Evolutionary conservation across 2,797 vertebrate species (phyloP), one percentile per base, ranked within the genome.

Genomic region (Myiotriccus ornatus): DNA sequence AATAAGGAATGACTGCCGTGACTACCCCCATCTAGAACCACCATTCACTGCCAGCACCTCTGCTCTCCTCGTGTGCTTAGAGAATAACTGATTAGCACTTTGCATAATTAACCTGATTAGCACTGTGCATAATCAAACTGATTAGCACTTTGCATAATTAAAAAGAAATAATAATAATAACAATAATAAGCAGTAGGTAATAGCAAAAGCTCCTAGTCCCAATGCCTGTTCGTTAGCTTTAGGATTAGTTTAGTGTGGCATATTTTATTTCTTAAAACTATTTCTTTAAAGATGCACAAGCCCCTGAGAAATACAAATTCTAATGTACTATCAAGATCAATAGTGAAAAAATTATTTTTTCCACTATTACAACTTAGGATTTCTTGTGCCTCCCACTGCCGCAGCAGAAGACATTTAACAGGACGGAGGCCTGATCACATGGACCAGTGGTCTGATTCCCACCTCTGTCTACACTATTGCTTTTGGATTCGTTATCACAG

Each of bases 101-200:
- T 98, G 98, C 98, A 98, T 98, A 98, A 98, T 98, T 98, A 98
- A 98, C 98, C 98, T 98, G 98, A 98, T 98, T 98, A 98, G 98
- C 98, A 98, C 98, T 98, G 97, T 98, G 98, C 98, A 98, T 98
- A 98, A 98, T 98, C 98, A 98, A 98, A 98, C 98, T 98, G 98
- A 98, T 98, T 98, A 98, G 98, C 98, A 98, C 98, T 98, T 98
- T 98, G 98, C 98, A 98, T 98, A 98, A 98, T 98, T 98, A 98
- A 98, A 98, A 98, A 98, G 98, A 98, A 98, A 98, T 98, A 98
- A 98, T 98, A 98, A 98, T 98, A 98, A 98, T 98, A 98, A 98
- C 97, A 98, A 98, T 98, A 98, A 98, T 98, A 98, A 98, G 98
- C 97, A 98, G 98, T 97, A 98, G 98, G 97, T 98, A 98, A 98